Conservation (phyloP, 2,113 vertebrate species). For the Callaeas wilsoni region DNA sequence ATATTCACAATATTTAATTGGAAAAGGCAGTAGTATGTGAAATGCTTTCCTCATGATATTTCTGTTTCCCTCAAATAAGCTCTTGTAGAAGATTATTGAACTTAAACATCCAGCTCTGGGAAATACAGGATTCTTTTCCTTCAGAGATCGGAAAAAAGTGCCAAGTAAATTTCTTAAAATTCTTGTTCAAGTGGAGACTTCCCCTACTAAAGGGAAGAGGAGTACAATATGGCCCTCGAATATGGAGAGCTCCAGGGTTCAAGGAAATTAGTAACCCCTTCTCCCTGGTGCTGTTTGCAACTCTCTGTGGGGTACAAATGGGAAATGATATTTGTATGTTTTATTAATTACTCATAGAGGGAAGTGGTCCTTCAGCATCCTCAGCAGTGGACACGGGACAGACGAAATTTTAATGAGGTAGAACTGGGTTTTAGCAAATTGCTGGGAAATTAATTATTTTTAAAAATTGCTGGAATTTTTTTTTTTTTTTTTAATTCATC, state of each 20-base stretch:
- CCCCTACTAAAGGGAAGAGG: not conserved
- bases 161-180: not conserved
- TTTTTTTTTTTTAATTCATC: not conserved
- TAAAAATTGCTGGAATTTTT: not conserved
- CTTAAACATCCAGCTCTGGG: not conserved
- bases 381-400: too few relatives aligned
- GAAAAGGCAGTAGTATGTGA: not conserved
- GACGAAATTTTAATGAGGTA: not conserved
- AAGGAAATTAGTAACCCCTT: not conserved
- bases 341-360: not conserved
- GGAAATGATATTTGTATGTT: not conserved
- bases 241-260: not conserved
- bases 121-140: not conserved
- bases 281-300: not conserved
- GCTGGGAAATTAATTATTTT: not conserved
- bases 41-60: not conserved
- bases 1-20: not conserved
- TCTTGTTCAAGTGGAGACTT: not conserved
- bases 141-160: not conserved
- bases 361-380: not conserved
- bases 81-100: not conserved
- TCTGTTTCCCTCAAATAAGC: not conserved
- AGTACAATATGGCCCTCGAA: not conserved
- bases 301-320: not conserved
- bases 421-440: not conserved